These are phyloP conservation scores for Cryptocephalus moraei DNA, from an alignment of 2,888 invertebrate species.

Conservation along the genomic window DNA sequence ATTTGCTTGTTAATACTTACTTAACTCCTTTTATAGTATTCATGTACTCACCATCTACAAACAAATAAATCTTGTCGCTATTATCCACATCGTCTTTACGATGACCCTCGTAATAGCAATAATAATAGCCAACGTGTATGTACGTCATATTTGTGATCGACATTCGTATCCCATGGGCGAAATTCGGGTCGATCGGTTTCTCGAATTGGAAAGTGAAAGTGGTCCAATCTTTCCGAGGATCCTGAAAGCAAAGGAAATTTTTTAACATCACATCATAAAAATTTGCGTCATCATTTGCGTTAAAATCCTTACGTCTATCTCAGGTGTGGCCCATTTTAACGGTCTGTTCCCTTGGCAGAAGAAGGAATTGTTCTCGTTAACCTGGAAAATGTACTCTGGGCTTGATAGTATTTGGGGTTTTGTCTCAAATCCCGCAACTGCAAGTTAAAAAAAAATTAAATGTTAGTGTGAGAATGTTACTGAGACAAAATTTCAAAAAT, in stretches of 20 bases:
- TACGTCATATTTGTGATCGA: constrained; percentile 30
- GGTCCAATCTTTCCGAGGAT: constrained; percentile 8
- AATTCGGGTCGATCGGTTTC: constrained; percentile 12
- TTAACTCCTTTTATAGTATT: background rate
- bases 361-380: constrained; percentile 32
- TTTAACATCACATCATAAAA: no score
- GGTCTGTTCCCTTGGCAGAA: constrained; percentile 39
- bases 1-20: no score
- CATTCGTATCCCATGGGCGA: constrained; percentile 39
- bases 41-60: constrained; percentile 41
- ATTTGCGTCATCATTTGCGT: no score
- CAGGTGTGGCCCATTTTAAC: constrained; percentile 33
- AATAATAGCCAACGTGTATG: constrained; percentile 35
- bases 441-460: no score
- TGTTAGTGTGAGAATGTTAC: no score
- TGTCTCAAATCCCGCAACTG: no score
- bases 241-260: constrained; percentile 9
- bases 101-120: constrained; percentile 32
- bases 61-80: constrained; percentile 43
- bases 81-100: constrained; percentile 30
- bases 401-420: constrained; percentile 7
- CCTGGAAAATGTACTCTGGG: constrained; percentile 14
- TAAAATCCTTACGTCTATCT: constrained; percentile 7
- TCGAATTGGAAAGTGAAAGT: constrained; percentile 18
- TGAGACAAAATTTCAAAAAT: no score